A percentile compares a stretch with the other conserved stretches of the same genome.
These are phyloP conservation scores for Tipula unca DNA, from an alignment of 2,888 invertebrate genomes.

Conservation along the genomic window DNA sequence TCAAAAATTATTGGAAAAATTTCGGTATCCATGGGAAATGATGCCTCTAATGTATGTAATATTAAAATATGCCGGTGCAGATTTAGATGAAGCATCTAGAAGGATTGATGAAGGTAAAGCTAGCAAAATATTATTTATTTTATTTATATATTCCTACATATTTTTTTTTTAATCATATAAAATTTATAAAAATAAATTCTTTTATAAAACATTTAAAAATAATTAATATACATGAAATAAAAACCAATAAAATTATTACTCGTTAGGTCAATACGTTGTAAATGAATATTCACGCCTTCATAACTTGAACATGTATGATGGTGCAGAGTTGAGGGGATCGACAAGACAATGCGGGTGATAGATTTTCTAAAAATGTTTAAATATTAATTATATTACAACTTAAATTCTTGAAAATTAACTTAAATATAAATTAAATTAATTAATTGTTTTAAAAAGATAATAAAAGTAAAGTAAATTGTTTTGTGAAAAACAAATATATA, in stretches of 20 bases:
- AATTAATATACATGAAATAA: neutral
- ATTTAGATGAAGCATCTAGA: conserved; percentile 64
- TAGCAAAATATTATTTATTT: neutral
- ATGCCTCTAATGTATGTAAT: conserved; percentile 73
- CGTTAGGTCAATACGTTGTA: conserved; percentile 58
- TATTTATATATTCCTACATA: conserved; percentile 28
- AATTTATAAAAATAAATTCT: conserved; percentile 29
- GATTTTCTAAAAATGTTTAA: conserved; percentile 34
- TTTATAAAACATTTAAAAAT: conserved; percentile 24
- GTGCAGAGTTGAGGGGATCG: conserved; percentile 62
- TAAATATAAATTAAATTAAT: neutral
- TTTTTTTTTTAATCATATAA: conserved; percentile 30
- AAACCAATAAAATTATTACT: neutral
- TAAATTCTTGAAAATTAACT: neutral
- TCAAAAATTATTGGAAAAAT: conserved; percentile 63
- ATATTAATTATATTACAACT: neutral
- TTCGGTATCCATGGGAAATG: conserved; percentile 72
- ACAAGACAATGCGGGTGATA: conserved; percentile 76
- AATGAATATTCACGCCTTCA: conserved; percentile 67
- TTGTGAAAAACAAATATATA: neutral
- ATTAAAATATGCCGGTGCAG: conserved; percentile 63
- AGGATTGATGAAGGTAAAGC: conserved; percentile 65
- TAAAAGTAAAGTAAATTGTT: neutral
- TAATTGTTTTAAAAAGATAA: neutral
- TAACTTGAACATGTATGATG: conserved; percentile 68